phyloP scores from a whole-genome alignment of 2,888 invertebrate species.

The Lithosia quadra region DNA sequence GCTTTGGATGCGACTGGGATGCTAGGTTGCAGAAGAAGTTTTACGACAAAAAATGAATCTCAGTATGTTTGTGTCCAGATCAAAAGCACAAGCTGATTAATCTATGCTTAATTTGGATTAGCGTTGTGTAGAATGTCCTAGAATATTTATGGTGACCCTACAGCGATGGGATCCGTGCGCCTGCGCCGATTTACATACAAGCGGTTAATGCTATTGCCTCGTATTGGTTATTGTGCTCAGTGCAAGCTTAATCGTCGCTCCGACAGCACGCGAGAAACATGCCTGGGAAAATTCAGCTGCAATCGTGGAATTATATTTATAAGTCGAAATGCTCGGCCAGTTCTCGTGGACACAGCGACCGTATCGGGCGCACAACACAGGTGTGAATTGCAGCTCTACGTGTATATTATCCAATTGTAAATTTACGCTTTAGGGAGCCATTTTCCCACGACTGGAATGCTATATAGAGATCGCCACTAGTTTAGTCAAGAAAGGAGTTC shows the following conservation, averaged over 20 bases:
- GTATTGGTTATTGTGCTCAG: slow-evolving; percentile 46
- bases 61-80: too few relatives aligned
- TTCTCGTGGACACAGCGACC: not conserved
- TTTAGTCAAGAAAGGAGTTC: not conserved
- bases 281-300: slow-evolving; percentile 22
- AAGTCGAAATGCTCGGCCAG: not conserved
- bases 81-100: too few relatives aligned
- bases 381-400: not conserved
- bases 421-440: not conserved
- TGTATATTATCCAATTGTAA: not conserved
- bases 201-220: slow-evolving; percentile 39
- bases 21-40: too few relatives aligned
- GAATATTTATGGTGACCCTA: slow-evolving; percentile 21
- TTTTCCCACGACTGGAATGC: not conserved
- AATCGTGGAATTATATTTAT: slow-evolving; percentile 2
- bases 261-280: slow-evolving; percentile 13
- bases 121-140: not conserved
- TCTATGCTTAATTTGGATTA: too few relatives aligned
- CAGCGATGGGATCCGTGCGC: slow-evolving; percentile 37
- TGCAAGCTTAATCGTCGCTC: slow-evolving; percentile 31
- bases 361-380: not conserved
- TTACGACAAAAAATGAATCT: too few relatives aligned
- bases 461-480: not conserved
- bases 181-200: slow-evolving; percentile 50
- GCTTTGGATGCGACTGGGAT: too few relatives aligned